Conservation (phyloP, 2,797 vertebrate genomes). For the Arnoldichthys spilopterus region DNA sequence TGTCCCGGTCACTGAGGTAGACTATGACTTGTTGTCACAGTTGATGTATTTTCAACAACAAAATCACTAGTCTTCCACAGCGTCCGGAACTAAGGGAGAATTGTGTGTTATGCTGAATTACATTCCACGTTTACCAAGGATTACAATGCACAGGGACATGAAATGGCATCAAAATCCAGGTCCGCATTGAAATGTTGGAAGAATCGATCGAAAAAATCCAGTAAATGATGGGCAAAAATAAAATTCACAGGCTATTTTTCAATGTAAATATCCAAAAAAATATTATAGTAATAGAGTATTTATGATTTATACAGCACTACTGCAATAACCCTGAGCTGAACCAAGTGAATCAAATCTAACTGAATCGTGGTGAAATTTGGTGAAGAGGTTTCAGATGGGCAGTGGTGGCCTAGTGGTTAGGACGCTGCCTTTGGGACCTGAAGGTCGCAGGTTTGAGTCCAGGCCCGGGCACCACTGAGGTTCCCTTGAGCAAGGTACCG, state of each 20-base stretch:
- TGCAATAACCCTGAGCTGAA: not conserved
- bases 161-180: not conserved
- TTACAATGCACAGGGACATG: no score
- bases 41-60: conserved; percentile 84
- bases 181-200: not conserved
- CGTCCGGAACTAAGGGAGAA: conserved; percentile 67
- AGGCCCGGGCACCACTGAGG: no score
- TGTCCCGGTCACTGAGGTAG: conserved; percentile 79
- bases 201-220: no score
- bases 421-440: no score
- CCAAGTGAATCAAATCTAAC: not conserved
- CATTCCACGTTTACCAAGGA: no score
- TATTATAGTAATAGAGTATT: no score
- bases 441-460: no score
- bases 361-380: not conserved
- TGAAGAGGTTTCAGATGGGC: no score
- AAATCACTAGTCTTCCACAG: conserved; percentile 96
- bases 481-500: no score
- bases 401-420: no score
- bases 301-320: not conserved
- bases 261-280: no score
- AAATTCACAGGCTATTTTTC: not conserved
- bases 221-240: not conserved
- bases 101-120: not conserved
- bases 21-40: conserved; percentile 91